Conservation (phyloP, 2,797 vertebrate genomes). For the Manis pentadactyla region DNA sequence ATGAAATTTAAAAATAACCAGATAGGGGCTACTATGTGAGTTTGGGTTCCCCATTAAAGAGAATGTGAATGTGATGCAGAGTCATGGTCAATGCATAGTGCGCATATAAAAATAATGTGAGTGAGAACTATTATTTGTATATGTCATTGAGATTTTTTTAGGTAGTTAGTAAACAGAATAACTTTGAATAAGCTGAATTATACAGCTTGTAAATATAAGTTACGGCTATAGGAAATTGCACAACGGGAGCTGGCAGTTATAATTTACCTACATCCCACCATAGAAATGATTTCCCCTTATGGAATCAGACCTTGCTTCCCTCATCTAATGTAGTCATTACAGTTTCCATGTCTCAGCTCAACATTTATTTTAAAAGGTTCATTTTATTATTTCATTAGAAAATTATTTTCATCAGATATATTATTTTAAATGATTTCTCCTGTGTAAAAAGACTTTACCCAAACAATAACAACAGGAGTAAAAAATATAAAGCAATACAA, state of each 20-base stretch:
- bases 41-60: not conserved
- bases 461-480: not conserved
- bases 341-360: not conserved
- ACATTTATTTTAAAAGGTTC: constrained; percentile 38
- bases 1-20: not conserved
- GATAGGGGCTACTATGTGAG: not conserved
- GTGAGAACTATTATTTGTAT: not conserved
- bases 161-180: not conserved
- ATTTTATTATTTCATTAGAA: constrained; percentile 58
- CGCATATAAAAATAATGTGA: not conserved
- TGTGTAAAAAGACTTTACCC: not conserved
- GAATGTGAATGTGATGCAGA: not conserved
- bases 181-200: not conserved
- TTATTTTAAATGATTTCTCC: not conserved
- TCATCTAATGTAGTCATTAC: not conserved
- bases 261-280: not conserved
- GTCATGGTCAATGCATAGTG: not conserved
- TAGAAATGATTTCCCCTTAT: not conserved
- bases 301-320: not conserved
- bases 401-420: not conserved
- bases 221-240: not conserved
- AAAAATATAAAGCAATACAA: constrained; percentile 33
- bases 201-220: not conserved
- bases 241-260: not conserved
- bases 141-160: not conserved